phyloP scores from a whole-genome alignment of 2,888 invertebrate genomes.

The Drosophila picticornis region DNA sequence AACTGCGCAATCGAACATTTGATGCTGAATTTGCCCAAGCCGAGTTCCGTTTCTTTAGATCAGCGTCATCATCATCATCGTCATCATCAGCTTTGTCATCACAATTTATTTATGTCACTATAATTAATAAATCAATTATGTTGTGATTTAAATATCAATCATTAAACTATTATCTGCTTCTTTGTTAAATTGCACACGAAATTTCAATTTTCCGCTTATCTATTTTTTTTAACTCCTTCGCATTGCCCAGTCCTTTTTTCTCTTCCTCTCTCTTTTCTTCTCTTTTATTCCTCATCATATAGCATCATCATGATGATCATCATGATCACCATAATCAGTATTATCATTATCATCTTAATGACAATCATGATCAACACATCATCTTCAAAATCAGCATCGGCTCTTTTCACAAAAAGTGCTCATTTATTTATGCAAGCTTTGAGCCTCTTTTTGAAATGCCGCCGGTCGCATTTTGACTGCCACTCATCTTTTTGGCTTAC shows the following conservation, averaged over 20 bases:
- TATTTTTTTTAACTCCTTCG: not conserved
- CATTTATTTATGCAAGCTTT: not conserved
- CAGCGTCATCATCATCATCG: not conserved
- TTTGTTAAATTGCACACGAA: not conserved
- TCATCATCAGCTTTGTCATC: not conserved
- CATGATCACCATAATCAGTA: fast-evolving
- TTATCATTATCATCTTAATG: not conserved
- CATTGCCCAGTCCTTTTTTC: not conserved
- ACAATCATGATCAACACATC: not conserved
- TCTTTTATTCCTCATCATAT: not conserved
- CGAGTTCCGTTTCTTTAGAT: not conserved
- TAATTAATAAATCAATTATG: not conserved
- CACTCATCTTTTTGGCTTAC: not conserved
- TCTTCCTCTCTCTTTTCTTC: not conserved
- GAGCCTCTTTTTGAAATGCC: not conserved
- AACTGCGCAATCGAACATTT: not conserved
- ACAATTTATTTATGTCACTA: not conserved
- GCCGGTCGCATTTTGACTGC: constrained; percentile 2
- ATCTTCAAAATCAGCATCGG: not conserved
- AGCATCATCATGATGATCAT: not conserved
- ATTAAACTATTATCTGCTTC: not conserved
- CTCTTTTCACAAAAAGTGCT: not conserved
- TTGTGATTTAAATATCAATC: not conserved
- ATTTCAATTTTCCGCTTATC: not conserved
- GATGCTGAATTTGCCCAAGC: not conserved